Conservation (phyloP, 2,797 vertebrate genomes). For the Oreonectes daqikongensis region DNA sequence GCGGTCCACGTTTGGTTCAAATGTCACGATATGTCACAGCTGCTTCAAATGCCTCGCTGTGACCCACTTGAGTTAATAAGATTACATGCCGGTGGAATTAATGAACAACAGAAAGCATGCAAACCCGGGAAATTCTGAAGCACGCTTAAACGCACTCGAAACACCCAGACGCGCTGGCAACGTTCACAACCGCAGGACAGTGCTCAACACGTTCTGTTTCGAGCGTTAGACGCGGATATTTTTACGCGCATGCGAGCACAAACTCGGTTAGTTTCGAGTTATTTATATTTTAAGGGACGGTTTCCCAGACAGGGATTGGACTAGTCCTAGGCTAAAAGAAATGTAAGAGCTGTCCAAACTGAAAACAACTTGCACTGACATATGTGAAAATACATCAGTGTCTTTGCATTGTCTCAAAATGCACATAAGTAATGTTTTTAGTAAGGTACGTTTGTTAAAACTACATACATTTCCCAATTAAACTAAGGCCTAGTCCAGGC, state of each 20-base stretch:
- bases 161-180: constrained; percentile 1
- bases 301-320: too few relatives aligned
- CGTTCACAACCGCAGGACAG: not conserved
- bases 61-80: constrained; percentile 42
- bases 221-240: not conserved
- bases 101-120: constrained; percentile 34
- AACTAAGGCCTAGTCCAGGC: too few relatives aligned
- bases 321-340: too few relatives aligned
- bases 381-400: too few relatives aligned
- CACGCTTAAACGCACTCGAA: not conserved
- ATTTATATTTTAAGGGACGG: not conserved
- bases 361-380: too few relatives aligned
- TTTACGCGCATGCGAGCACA: not conserved
- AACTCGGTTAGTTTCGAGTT: not conserved
- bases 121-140: constrained; percentile 26
- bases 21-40: constrained; percentile 42
- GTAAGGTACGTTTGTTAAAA: too few relatives aligned
- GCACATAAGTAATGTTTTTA: too few relatives aligned
- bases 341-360: too few relatives aligned
- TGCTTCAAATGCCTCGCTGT: constrained; percentile 7
- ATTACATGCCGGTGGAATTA: constrained; percentile 43
- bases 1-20: constrained; percentile 28
- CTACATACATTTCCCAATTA: too few relatives aligned
- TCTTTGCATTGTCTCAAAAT: too few relatives aligned
- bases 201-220: not conserved